These are phyloP conservation scores for Solea senegalensis DNA, from an alignment of 2,113 vertebrate species.

Conservation along the genomic window DNA sequence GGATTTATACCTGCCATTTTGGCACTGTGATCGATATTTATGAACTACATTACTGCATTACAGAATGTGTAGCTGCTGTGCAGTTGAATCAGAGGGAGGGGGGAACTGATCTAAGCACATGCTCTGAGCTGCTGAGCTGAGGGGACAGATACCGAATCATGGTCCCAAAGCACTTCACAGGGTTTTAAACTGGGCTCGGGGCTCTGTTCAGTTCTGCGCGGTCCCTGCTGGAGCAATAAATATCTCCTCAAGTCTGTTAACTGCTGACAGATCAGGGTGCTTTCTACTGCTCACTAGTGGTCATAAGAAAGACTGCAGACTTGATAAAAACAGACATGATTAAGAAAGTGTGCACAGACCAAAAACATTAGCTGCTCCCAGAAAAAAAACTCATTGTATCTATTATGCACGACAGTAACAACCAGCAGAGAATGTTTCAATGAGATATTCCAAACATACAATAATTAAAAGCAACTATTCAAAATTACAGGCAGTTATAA, in stretches of 20 bases:
- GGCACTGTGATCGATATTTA: constrained; percentile 74
- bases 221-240: constrained; percentile 30
- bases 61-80: constrained; percentile 58
- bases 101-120: constrained; percentile 50
- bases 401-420: too few relatives aligned
- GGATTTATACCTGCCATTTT: constrained; percentile 70
- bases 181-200: constrained; percentile 39
- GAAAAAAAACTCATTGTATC: too few relatives aligned
- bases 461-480: not conserved
- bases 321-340: too few relatives aligned
- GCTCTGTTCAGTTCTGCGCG: constrained; percentile 8
- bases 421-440: too few relatives aligned
- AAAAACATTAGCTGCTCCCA: too few relatives aligned
- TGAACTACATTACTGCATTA: constrained; percentile 71
- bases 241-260: constrained; percentile 37
- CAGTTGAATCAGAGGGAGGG: constrained; percentile 32
- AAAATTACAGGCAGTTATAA: too few relatives aligned
- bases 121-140: constrained; percentile 17
- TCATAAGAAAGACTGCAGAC: constrained; percentile 45
- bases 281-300: constrained; percentile 68
- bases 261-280: constrained; percentile 21
- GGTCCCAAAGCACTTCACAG: constrained; percentile 37
- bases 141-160: constrained; percentile 24
- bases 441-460: too few relatives aligned
- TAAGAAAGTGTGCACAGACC: too few relatives aligned